Evolutionary conservation across 1,140 invertebrate genomes (phyloP).

Genomic region (Anoplolepis gracilipes): DNA sequence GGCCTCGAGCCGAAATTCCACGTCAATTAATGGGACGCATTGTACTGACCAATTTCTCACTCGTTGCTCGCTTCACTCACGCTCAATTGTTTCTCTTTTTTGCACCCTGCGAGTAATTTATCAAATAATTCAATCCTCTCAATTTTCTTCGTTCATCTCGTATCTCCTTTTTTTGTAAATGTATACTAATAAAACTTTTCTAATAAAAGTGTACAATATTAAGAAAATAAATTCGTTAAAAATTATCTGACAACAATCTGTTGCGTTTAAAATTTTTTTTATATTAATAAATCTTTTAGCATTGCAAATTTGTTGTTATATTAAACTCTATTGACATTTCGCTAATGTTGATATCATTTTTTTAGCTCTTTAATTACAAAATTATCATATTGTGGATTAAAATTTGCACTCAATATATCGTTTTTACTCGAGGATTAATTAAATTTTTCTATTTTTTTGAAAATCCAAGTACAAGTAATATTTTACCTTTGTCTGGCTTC

Average conservation of each 20-base stretch:
- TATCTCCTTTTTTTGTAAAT: not conserved
- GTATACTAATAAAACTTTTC: not conserved
- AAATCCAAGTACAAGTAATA: slow-evolving; percentile 8
- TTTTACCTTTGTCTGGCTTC: not conserved
- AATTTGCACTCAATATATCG: not conserved
- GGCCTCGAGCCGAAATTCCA: slow-evolving; percentile 50
- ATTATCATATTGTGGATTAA: not conserved
- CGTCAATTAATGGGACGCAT: slow-evolving; percentile 69
- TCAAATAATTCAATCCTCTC: slow-evolving; percentile 60
- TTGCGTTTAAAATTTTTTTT: not conserved
- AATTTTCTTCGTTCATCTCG: slow-evolving; percentile 9
- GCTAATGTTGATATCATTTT: not conserved
- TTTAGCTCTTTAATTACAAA: not conserved
- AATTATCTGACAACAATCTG: not conserved
- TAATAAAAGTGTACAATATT: not conserved
- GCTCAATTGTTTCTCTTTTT: slow-evolving; percentile 67
- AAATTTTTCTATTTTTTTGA: not conserved
- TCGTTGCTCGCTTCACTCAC: slow-evolving; percentile 63
- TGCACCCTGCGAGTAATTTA: slow-evolving; percentile 55
- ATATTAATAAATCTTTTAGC: not conserved
- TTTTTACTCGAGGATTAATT: not conserved
- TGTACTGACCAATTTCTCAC: slow-evolving; percentile 69
- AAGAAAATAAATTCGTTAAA: not conserved
- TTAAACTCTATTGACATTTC: not conserved
- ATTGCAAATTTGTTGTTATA: not conserved